These are phyloP conservation scores for Triplophysa yarkandensis DNA, from an alignment of 2,797 vertebrate genomes.

Conservation along the genomic window DNA sequence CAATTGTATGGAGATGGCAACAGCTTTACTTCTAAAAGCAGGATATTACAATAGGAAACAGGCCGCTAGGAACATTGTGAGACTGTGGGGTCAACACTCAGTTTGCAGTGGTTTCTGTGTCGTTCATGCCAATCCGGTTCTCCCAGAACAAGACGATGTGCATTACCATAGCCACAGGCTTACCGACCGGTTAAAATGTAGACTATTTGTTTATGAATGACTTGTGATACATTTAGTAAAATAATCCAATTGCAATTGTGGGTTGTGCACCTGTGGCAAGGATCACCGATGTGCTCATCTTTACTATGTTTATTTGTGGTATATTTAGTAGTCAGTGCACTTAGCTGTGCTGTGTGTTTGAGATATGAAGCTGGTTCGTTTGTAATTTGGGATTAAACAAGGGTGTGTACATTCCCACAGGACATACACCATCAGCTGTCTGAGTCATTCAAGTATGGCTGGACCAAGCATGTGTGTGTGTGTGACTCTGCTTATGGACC, in stretches of 20 bases:
- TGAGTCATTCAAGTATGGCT: conserved; percentile 26
- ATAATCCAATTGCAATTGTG: neutral
- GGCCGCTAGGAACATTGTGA: conserved; percentile 15
- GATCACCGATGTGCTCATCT: neutral
- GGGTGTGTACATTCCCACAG: conserved; percentile 45
- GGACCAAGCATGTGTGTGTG: neutral
- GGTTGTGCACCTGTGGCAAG: neutral
- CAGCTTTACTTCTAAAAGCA: conserved; percentile 32
- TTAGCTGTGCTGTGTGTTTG: neutral
- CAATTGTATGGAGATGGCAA: conserved; percentile 29
- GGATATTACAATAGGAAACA: conserved; percentile 22
- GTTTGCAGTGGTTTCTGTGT: conserved; percentile 35
- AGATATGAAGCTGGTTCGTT: conserved; percentile 25
- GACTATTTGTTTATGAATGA: neutral
- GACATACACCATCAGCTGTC: conserved; percentile 43
- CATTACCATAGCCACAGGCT: neutral
- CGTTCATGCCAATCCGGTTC: conserved; percentile 32
- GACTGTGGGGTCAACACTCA: conserved; percentile 12
- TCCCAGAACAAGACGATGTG: conserved; percentile 4
- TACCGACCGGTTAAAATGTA: neutral
- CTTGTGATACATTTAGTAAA: neutral
- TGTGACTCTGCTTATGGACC: neutral
- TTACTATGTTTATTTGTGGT: neutral
- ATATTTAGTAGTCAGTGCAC: neutral
- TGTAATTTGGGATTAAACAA: conserved; percentile 40